phyloP scores from a whole-genome alignment of 2,113 vertebrate species.

The Spheniscus mendiculus region DNA sequence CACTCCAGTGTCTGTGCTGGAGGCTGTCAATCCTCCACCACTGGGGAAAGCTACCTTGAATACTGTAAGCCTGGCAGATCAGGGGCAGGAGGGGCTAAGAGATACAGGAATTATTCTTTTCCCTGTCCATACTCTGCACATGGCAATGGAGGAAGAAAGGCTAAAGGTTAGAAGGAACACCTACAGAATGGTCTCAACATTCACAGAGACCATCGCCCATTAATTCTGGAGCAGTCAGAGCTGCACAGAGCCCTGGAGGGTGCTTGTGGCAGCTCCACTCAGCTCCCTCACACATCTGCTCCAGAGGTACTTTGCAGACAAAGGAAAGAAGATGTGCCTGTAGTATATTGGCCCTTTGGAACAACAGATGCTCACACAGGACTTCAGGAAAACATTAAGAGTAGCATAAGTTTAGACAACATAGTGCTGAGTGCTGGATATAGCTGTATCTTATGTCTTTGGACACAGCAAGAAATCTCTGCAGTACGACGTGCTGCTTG shows the following conservation, averaged over 20 bases:
- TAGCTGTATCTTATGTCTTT: neutral
- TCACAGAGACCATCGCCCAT: neutral
- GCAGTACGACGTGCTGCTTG: neutral
- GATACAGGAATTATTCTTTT: neutral
- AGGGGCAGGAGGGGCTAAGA: neutral
- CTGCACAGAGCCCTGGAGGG: neutral
- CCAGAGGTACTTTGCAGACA: neutral
- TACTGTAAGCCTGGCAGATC: neutral
- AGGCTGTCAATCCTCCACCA: neutral
- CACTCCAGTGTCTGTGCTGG: neutral
- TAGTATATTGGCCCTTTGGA: neutral
- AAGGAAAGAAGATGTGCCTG: neutral
- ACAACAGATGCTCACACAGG: neutral
- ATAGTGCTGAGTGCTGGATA: neutral
- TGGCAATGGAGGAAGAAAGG: neutral
- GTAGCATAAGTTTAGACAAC: neutral
- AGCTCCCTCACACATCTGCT: neutral
- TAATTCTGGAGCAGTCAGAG: neutral
- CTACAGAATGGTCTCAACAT: neutral
- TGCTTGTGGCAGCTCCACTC: neutral
- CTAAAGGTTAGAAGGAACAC: neutral
- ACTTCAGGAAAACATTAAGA: neutral
- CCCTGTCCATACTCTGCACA: neutral
- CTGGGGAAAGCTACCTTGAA: neutral
- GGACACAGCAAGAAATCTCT: neutral